A percentile compares a stretch with the other conserved stretches of the same genome.
Evolutionary conservation across 2,888 invertebrate genomes (phyloP).

Genomic region (Hermaeophaga mercurialis): DNA sequence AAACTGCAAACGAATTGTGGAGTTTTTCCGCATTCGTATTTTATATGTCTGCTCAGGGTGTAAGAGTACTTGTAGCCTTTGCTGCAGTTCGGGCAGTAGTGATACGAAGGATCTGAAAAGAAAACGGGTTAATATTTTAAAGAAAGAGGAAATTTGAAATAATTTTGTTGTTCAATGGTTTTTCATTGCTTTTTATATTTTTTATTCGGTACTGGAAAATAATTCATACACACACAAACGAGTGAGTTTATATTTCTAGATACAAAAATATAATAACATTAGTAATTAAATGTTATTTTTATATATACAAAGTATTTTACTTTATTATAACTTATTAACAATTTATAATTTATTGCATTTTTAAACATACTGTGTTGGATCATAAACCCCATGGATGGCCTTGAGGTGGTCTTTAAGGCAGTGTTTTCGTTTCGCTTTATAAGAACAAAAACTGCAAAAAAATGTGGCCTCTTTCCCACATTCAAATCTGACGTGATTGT

Average conservation of each 20-base stretch:
- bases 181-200: too few species aligned
- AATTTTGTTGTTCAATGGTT: too few species aligned
- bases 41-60: conserved; percentile 34
- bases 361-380: conserved; percentile 2
- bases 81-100: conserved; percentile 29
- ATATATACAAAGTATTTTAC: too few species aligned
- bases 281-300: too few species aligned
- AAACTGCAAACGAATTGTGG: conserved; percentile 27
- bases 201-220: too few species aligned
- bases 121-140: background rate
- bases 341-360: too few species aligned
- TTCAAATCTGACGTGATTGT: conserved; percentile 36
- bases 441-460: conserved; percentile 76
- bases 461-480: conserved; percentile 76
- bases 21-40: conserved; percentile 37
- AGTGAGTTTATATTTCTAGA: too few species aligned
- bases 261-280: too few species aligned
- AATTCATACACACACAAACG: too few species aligned
- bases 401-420: conserved; percentile 30
- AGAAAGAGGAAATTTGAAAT: too few species aligned
- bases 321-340: too few species aligned
- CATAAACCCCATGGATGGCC: conserved; percentile 12
- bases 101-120: background rate
- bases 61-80: conserved; percentile 36
- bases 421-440: conserved; percentile 72